Evolutionary conservation across 2,113 vertebrate species (phyloP).

Genomic region (Crocuta crocuta): DNA sequence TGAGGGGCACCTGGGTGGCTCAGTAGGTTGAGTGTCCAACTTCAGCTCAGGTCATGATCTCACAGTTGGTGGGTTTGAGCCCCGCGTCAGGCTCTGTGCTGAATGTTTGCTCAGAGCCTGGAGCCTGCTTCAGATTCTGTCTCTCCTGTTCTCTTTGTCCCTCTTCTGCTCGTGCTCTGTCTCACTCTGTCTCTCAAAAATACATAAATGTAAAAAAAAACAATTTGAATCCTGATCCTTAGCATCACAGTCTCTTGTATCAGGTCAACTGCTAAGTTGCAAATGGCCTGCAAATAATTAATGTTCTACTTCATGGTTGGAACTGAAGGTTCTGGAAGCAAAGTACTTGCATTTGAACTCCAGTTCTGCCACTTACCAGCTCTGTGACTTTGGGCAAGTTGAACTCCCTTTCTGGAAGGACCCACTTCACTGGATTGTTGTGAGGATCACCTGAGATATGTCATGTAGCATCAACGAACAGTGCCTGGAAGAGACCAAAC

Average conservation of each 20-base stretch:
- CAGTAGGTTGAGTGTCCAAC: too few species aligned
- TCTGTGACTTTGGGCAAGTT: constrained; percentile 5
- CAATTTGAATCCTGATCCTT: not conserved
- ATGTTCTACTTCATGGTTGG: not conserved
- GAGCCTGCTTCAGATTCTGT: too few species aligned
- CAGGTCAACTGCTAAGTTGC: not conserved
- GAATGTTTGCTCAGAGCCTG: too few species aligned
- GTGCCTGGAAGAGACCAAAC: not conserved
- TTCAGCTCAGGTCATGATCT: too few species aligned
- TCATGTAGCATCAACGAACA: not conserved
- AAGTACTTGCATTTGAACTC: constrained; percentile 1
- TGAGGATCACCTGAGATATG: not conserved
- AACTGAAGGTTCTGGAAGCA: not conserved
- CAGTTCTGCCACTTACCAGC: not conserved
- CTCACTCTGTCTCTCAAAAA: too few species aligned
- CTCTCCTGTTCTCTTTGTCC: too few species aligned
- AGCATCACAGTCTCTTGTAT: not conserved
- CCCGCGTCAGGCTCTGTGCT: too few species aligned
- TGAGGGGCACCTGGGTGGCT: not conserved
- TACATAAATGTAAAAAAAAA: too few species aligned
- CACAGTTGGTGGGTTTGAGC: too few species aligned
- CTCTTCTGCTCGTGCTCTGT: too few species aligned
- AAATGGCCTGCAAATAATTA: not conserved
- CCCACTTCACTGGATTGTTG: not conserved
- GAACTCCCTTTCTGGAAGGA: not conserved